Base-by-base conservation (phyloP, 1,140 invertebrate species). In the Mylabris phalerata region DNA sequence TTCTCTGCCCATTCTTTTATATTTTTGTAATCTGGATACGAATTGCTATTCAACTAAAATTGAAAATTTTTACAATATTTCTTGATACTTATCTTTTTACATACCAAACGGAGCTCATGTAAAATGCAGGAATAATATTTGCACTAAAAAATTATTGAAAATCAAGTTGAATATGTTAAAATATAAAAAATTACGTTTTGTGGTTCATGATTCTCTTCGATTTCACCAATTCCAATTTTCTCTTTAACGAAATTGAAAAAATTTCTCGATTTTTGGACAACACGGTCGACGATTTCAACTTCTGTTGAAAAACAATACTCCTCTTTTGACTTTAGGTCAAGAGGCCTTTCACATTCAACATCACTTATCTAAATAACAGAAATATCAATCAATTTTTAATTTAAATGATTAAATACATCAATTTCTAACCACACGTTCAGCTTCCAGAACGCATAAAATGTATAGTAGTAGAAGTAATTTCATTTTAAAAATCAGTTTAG, bases 171-270 rank as follows among this genome's bases (percentile, higher is more conserved):
- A 48, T 55, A 4, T 32, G 32, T 5, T 32, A 32, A 5, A 32
- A 32, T 32, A 32, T 7, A 32, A 32, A 32, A 43, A 49, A 11
- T 40, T 51, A 24, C 11, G 38, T 40, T 26, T 26, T 56, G 42
- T 55, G 32, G 62, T 19, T 62, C 62, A 46, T 59, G 41, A 47
- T 55, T 55, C 38, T 55, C 55, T 42, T 60, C 57, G 7, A 68
- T 60, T n/a, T 42, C 55, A 6, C 51, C 54, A 19, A 65, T 52
- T 50, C 66, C 66, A 11, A 69, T 51, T 56, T 69, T 68, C 50
- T 65, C 64, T 46, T 64, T 68, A 2, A 66, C 68, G 46, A 68
- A 64, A 59, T 69, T 68, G n/a, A 68, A 43, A 2, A 68, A 50
- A 13, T 59, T 64, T 58, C 65, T 66, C 9, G 64, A 61, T 10